Evolutionary conservation across 2,888 invertebrate species (phyloP), one percentile per base, ranked within the genome.

Genomic region (Lasioglossum leucozonium): DNA sequence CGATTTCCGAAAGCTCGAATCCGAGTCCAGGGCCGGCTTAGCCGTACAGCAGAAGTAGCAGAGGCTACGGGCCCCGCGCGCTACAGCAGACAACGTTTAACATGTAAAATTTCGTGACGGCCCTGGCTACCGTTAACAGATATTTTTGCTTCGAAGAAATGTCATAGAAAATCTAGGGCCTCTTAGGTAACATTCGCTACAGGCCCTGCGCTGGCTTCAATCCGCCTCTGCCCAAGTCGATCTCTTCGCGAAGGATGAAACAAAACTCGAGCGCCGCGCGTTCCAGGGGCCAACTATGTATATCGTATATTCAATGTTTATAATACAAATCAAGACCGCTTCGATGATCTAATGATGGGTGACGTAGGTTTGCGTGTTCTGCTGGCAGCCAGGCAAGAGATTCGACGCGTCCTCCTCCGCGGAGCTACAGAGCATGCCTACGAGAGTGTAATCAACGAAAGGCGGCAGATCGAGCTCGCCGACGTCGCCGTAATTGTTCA

Each of bases 361-460:
- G 90, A 94, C 94, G 88, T 93, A 95, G 69, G 90, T 90, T 82
- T 94, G 94, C 26, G 91, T 82, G 44, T 92, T 86, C 71, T 92
- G 92, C 2, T 91, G 85, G 65, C 92, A 93, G 26, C 91, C 90
- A 0, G 92, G 77, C 30, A 93, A 69, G 42, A 93, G 82, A 44
- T 65, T 87, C 26, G 91, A 81, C 16, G 91, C 80, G 47, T 92
- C 91, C 40, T 93, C 92, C 10, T 93, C 93, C 2, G 91, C 89
- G 22, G 95, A 91, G 84, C 92, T 94, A 88, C 94, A 95, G 8
- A 95, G 86, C 95, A 95, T 94, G 0, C 95, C 94, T 2, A 95
- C 94, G 26, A 95, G 90, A 0, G 95, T 95, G 80, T 95, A 95
- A 84, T 95, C 95, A 1, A 95, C 94, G 74, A 93, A 95, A 0